These are phyloP conservation scores for Xiphorhynchus erythropygius DNA, from an alignment of 2,797 vertebrate genomes.

Conservation along the genomic window DNA sequence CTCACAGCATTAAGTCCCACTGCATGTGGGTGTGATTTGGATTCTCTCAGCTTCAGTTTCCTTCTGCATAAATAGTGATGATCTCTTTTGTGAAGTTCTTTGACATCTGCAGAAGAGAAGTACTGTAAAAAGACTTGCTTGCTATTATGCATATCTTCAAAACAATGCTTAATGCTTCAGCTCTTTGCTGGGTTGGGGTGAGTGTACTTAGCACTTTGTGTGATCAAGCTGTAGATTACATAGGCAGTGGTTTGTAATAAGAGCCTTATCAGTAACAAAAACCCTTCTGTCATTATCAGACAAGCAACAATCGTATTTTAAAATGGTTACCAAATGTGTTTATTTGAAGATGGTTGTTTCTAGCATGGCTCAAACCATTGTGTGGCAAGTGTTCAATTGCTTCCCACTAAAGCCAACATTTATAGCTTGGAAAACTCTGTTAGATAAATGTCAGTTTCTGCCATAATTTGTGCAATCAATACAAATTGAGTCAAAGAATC, in stretches of 20 bases:
- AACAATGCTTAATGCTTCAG: conserved; percentile 37
- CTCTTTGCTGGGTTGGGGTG: conserved; percentile 2
- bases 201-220: conserved; percentile 4
- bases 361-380: conserved; percentile 47
- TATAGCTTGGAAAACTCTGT: conserved; percentile 43
- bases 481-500: conserved; percentile 67
- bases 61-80: not conserved
- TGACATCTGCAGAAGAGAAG: not conserved
- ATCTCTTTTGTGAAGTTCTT: not conserved
- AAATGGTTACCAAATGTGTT: conserved; percentile 68
- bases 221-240: conserved; percentile 56
- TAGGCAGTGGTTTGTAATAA: conserved; percentile 53
- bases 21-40: not conserved
- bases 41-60: not conserved
- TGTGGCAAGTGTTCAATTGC: conserved; percentile 50
- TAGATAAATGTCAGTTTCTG: conserved; percentile 58
- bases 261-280: conserved; percentile 58
- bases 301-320: conserved; percentile 45
- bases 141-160: conserved; percentile 29
- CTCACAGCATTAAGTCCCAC: not conserved
- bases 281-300: conserved; percentile 48
- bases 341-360: conserved; percentile 62
- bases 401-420: conserved; percentile 52
- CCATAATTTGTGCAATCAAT: conserved; percentile 48
- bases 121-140: not conserved